Conservation (phyloP, 1,140 invertebrate species). For the Papilio aristodemus region DNA sequence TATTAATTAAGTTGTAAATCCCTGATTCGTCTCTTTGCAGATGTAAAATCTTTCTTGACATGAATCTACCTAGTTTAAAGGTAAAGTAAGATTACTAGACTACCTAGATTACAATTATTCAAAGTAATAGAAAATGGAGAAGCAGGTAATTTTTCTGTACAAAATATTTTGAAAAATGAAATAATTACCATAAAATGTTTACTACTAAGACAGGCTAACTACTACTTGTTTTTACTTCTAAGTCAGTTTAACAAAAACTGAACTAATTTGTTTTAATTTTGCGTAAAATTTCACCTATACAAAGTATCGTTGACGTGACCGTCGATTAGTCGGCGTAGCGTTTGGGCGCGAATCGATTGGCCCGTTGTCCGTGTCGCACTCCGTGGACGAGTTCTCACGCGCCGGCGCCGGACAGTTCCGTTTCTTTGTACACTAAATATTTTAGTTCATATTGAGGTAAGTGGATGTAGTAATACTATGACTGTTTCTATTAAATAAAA, state of each 20-base stretch:
- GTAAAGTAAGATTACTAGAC: too few relatives aligned
- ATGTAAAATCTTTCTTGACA: too few relatives aligned
- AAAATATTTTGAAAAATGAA: too few relatives aligned
- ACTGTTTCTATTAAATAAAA: not conserved
- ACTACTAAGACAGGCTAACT: too few relatives aligned
- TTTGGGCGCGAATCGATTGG: constrained; percentile 59
- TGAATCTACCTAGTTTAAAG: too few relatives aligned
- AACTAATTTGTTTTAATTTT: constrained; percentile 17
- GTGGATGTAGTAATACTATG: not conserved
- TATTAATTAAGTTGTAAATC: too few relatives aligned
- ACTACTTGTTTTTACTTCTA: too few relatives aligned
- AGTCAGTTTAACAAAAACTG: not conserved
- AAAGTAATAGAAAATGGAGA: too few relatives aligned
- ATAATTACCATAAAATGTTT: too few relatives aligned
- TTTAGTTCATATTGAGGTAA: not conserved
- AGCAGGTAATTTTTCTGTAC: too few relatives aligned
- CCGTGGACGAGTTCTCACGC: constrained; percentile 14
- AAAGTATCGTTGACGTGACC: constrained; percentile 12
- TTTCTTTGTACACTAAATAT: not conserved
- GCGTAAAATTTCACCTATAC: constrained; percentile 12
- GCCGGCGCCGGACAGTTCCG: constrained; percentile 12
- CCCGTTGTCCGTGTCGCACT: constrained; percentile 44
- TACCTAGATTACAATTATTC: too few relatives aligned
- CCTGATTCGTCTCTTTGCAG: too few relatives aligned
- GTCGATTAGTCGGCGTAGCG: constrained; percentile 38